phyloP scores from a whole-genome alignment of 2,113 vertebrate species.

The Bettongia penicillata region DNA sequence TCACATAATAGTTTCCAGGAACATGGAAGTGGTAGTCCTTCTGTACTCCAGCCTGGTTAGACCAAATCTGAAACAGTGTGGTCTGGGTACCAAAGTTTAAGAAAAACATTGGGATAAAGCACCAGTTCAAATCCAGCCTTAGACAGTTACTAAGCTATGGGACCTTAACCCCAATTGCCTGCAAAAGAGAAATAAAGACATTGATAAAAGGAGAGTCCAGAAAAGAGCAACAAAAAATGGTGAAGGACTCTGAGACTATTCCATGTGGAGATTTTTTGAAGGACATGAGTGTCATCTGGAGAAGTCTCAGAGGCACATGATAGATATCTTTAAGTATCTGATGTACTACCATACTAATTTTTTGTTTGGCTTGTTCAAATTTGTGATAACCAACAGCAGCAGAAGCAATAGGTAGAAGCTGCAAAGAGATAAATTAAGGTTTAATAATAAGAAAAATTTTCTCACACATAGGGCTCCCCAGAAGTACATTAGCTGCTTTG shows the following conservation, averaged over 20 bases:
- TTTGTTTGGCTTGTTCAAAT: neutral
- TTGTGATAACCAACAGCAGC: neutral
- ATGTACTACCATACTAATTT: neutral
- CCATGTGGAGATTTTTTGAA: neutral
- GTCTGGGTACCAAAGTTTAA: neutral
- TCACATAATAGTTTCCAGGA: neutral
- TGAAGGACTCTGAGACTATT: neutral
- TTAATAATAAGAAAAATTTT: neutral
- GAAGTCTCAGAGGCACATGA: neutral
- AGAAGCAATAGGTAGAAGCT: neutral
- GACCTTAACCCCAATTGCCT: neutral
- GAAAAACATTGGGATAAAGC: neutral
- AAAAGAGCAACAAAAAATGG: neutral
- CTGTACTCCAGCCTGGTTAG: neutral
- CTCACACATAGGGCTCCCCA: neutral
- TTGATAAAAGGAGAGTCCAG: neutral
- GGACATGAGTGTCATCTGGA: neutral
- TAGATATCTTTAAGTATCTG: neutral
- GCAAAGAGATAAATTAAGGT: neutral
- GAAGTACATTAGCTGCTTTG: neutral
- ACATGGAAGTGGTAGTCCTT: neutral
- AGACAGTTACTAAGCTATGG: neutral
- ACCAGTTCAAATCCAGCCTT: neutral
- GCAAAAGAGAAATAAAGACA: neutral
- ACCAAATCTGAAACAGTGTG: neutral